These are phyloP conservation scores for Crossaster papposus DNA, from an alignment of 53 echinoderm and acorn worm species.

Conservation along the genomic window DNA sequence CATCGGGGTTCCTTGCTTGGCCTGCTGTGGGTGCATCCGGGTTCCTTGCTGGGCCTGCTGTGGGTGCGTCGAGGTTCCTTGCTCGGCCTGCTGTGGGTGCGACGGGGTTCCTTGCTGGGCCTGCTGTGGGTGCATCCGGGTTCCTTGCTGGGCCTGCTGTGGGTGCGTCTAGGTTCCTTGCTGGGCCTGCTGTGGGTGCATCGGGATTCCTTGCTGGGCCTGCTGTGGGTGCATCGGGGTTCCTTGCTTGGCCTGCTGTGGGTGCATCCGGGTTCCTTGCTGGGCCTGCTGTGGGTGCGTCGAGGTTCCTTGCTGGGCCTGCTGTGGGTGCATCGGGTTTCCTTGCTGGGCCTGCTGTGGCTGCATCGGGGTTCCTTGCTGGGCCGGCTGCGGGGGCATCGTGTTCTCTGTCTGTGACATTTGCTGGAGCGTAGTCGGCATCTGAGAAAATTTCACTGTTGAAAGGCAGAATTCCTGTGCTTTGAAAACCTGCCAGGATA, in stretches of 20 bases:
- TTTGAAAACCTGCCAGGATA: slow-evolving; percentile 37
- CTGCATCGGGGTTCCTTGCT: slow-evolving; percentile 9
- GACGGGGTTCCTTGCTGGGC: slow-evolving; percentile 1
- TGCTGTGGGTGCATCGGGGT: slow-evolving; percentile 29
- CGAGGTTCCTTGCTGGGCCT: slow-evolving; percentile 3
- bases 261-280: slow-evolving; percentile 23
- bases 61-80: slow-evolving; percentile 16
- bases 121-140: slow-evolving; percentile 1
- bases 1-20: slow-evolving; percentile 28
- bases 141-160: slow-evolving; percentile 30
- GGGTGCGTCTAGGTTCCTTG: slow-evolving; percentile 39
- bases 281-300: slow-evolving; percentile 13
- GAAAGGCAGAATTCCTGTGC: slow-evolving; percentile 53
- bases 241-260: slow-evolving; percentile 29
- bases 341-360: slow-evolving; percentile 10
- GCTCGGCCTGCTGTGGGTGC: slow-evolving; percentile 13
- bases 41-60: slow-evolving; percentile 24
- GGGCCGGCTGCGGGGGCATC: slow-evolving; percentile 43
- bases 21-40: slow-evolving; percentile 3
- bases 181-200: slow-evolving; percentile 30
- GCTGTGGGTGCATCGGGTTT: slow-evolving; percentile 16
- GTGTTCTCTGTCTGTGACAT: slow-evolving; percentile 55
- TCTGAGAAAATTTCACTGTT: slow-evolving; percentile 58
- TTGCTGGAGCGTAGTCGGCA: slow-evolving; percentile 53
- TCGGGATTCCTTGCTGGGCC: slow-evolving; percentile 19